These are phyloP conservation scores for Syndactyla subalaris DNA, from an alignment of 2,797 vertebrate genomes.

Conservation along the genomic window DNA sequence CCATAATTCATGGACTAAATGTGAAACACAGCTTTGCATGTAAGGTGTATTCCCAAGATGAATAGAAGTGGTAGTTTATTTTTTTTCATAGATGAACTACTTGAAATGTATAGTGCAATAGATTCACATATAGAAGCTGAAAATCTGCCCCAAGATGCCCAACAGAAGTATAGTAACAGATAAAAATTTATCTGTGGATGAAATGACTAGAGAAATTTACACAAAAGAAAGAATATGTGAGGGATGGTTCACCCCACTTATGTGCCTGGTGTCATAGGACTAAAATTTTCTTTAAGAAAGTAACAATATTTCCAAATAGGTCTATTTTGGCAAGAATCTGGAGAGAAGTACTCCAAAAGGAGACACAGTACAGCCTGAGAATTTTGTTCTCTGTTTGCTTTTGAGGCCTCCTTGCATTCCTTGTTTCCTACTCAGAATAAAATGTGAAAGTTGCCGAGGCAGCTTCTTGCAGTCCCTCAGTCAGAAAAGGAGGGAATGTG, in stretches of 20 bases:
- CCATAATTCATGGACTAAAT: not conserved
- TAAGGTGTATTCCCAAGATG: not conserved
- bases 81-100: not conserved
- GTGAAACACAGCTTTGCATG: not conserved
- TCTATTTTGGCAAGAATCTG: not conserved
- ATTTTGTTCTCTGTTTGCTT: conserved; percentile 4
- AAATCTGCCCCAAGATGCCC: not conserved
- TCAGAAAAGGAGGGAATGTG: not conserved
- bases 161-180: not conserved
- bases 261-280: not conserved
- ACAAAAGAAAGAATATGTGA: not conserved
- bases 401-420: conserved; percentile 22
- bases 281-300: not conserved
- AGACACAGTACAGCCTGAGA: not conserved
- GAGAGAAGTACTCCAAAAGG: not conserved
- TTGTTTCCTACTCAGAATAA: not conserved
- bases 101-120: not conserved
- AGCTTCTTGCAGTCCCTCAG: not conserved
- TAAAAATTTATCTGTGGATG: not conserved
- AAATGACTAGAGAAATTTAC: not conserved
- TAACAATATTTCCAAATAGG: not conserved
- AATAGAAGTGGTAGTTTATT: not conserved
- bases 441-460: conserved; percentile 24
- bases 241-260: fast-evolving
- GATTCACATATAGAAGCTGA: not conserved